phyloP scores from a whole-genome alignment of 2,113 vertebrate genomes.

The Gracilinanus agilis region DNA sequence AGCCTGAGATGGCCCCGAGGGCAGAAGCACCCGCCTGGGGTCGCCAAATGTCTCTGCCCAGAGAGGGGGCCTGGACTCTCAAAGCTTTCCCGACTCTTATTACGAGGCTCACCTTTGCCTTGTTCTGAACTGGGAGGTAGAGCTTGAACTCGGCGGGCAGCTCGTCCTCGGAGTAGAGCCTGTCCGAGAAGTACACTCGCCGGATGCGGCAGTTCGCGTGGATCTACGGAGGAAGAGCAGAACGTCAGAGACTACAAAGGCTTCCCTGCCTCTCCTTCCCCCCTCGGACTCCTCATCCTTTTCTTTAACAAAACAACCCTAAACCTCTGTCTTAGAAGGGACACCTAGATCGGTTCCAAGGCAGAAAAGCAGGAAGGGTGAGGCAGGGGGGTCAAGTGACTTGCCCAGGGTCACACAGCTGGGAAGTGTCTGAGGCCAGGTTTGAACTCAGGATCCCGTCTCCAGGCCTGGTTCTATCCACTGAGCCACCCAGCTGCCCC shows the following conservation, averaged over 20 bases:
- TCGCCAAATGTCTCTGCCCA: neutral
- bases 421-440: no score
- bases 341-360: no score
- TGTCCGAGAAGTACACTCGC: slow-evolving; percentile 97
- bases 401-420: no score
- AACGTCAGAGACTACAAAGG: neutral
- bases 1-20: no score
- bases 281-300: neutral
- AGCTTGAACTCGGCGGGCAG: slow-evolving; percentile 98
- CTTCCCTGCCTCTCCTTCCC: neutral
- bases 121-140: slow-evolving; percentile 96
- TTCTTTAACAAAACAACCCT: no score
- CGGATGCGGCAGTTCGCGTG: slow-evolving; percentile 98
- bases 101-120: slow-evolving; percentile 97
- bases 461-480: no score
- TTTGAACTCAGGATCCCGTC: no score
- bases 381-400: no score
- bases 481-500: neutral
- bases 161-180: slow-evolving; percentile 97
- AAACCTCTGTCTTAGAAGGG: no score
- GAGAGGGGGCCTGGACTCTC: neutral
- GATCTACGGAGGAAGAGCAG: slow-evolving; percentile 86
- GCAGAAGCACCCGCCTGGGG: neutral
- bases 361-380: no score
- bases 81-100: neutral